A percentile compares a stretch with the other conserved stretches of the same genome.
Conservation (phyloP, 2,888 invertebrate species). For the Drosophila falleni region DNA sequence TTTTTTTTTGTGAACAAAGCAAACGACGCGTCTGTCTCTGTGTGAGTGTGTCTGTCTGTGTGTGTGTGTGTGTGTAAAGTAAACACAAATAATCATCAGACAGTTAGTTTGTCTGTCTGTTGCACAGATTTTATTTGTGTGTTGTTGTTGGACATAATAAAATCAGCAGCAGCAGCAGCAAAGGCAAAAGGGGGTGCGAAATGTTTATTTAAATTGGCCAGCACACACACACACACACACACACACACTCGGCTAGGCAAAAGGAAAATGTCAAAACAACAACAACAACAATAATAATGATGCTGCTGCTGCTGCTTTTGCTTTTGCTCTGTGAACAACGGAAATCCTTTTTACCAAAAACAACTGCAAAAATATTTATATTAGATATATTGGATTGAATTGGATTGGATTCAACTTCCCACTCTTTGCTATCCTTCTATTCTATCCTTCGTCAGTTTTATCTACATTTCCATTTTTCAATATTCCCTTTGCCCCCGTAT, state of each 20-base stretch:
- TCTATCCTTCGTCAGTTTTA: slow-evolving; percentile 13
- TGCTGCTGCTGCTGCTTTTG: slow-evolving; percentile 18
- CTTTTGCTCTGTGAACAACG: slow-evolving; percentile 57
- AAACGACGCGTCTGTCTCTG: slow-evolving; percentile 7
- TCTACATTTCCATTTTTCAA: slow-evolving; percentile 38
- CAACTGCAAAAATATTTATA: slow-evolving; percentile 80
- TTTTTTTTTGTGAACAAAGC: slow-evolving; percentile 52
- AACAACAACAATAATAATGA: slow-evolving; percentile 19
- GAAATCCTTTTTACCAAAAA: slow-evolving; percentile 75
- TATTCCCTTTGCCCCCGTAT: slow-evolving; percentile 17
- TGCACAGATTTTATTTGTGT: slow-evolving; percentile 71
- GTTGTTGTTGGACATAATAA: slow-evolving; percentile 72
- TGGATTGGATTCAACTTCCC: slow-evolving; percentile 30
- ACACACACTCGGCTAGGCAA: slow-evolving; percentile 26
- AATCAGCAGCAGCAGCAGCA: slow-evolving; percentile 63
- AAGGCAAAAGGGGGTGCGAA: slow-evolving; percentile 67
- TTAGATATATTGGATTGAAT: slow-evolving; percentile 77
- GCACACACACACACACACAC: slow-evolving; percentile 54
- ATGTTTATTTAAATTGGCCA: slow-evolving; percentile 80
- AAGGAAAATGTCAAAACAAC: slow-evolving; percentile 68
- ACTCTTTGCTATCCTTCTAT: background rate
- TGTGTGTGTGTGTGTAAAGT: slow-evolving; percentile 43
- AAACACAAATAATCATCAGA: slow-evolving; percentile 79
- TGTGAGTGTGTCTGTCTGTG: slow-evolving; percentile 16
- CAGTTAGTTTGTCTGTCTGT: slow-evolving; percentile 60